Base-by-base conservation (phyloP, 2,888 invertebrate species). In the Papilio protenor region DNA sequence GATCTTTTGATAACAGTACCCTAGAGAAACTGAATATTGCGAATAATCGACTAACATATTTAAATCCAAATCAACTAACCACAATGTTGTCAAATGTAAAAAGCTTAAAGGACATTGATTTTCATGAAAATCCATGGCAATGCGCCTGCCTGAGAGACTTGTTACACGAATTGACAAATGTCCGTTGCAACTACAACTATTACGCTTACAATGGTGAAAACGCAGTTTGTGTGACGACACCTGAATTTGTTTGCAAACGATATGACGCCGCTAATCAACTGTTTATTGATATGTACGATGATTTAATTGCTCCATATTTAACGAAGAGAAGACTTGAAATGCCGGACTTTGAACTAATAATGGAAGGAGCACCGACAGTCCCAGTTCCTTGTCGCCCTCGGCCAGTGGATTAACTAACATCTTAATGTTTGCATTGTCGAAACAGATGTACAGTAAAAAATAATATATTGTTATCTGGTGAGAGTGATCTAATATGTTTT, bases 171-270 rank as follows among this genome's bases (percentile, higher is more conserved):
- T 77, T 82, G 47, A 82, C 21, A 69, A 69, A 45, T 18, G n/a
- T n/a, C n/a, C 66, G n/a, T 69, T 40, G 40, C 12, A 3, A 45
- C 33, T 92, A 92, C 78, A 90, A 89, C 40, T 79, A 61, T 61
- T 75, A 77, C 0, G 87, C 85, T 77, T 90, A 86, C 73, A 84
- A 87, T 70, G 92, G 92, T 1, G 79, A 80, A n/a, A 79, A 84
- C 0, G 84, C 85, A 23, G 89, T 90, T 4, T 92, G 92, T 83
- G 90, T 88, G 0, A 86, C 87, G 6, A 83, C 84, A 0, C 82
- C 83, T 45, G 85, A 87, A 49, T 90, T 88, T 76, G 83, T 79
- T 27, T 91, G 92, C 81, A 87, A 87, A 78, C 85, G 90, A 77
- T 87, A 91, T 74, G 70, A 78, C 27, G 78, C 66, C 49, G 84